These are phyloP conservation scores for Dreissena polymorpha DNA, from an alignment of 1,140 invertebrate genomes.

Conservation along the genomic window DNA sequence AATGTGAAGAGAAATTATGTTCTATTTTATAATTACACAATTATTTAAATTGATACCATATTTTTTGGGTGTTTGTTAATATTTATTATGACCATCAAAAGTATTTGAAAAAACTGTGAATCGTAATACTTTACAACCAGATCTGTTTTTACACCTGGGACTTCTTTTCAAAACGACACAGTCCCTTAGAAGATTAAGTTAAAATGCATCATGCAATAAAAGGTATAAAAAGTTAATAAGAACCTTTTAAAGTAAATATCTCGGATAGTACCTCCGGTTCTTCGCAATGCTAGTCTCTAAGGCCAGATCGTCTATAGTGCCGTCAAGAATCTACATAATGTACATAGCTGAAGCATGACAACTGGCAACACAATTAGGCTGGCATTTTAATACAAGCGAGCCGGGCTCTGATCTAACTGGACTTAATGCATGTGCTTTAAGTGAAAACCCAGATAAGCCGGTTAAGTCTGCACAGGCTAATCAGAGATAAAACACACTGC, in stretches of 20 bases:
- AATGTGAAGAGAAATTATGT: too few species aligned
- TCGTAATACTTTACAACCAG: neutral
- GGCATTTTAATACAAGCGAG: too few species aligned
- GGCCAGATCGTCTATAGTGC: constrained; percentile 58
- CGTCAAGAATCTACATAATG: constrained; percentile 27
- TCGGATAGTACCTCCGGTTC: constrained; percentile 64
- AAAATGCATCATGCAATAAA: constrained; percentile 3
- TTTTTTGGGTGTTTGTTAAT: neutral
- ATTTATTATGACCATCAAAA: neutral
- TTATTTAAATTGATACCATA: neutral
- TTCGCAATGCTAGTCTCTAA: constrained; percentile 58
- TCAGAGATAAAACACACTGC: too few species aligned
- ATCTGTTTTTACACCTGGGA: neutral
- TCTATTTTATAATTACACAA: too few species aligned
- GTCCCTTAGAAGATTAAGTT: neutral
- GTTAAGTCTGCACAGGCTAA: too few species aligned
- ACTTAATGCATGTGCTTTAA: too few species aligned
- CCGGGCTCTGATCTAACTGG: too few species aligned
- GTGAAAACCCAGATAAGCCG: too few species aligned
- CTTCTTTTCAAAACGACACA: neutral
- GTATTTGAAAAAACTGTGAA: constrained; percentile 10
- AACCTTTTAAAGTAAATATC: constrained; percentile 60
- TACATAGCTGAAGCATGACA: constrained; percentile 10
- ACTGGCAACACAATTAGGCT: neutral
- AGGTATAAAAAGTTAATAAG: constrained; percentile 49